Evolutionary conservation across 2,113 vertebrate species (phyloP).

Genomic region (Chloropsis hardwickii): DNA sequence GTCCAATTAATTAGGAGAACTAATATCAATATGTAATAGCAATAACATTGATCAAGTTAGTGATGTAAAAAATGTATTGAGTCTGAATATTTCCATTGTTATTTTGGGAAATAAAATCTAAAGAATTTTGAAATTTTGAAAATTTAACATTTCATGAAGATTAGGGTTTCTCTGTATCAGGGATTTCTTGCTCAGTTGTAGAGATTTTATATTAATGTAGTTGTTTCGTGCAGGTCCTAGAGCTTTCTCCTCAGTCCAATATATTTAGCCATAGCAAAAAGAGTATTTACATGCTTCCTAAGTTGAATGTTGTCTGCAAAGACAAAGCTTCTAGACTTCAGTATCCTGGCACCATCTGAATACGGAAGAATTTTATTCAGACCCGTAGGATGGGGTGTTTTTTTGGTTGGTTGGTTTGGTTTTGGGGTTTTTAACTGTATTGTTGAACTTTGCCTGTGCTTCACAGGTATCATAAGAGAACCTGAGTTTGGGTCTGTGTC

Average conservation of each 20-base stretch:
- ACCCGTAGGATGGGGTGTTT: fast-evolving
- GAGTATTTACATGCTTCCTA: neutral
- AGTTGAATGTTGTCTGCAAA: neutral
- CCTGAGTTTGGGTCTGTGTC: neutral
- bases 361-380: neutral
- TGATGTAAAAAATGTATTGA: neutral
- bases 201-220: neutral
- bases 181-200: neutral
- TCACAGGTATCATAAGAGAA: neutral
- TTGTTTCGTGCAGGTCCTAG: neutral
- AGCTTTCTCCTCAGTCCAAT: neutral
- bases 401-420: neutral
- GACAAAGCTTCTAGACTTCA: neutral
- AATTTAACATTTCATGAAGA: neutral
- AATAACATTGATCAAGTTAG: neutral
- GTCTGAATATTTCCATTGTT: neutral
- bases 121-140: neutral
- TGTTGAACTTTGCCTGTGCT: neutral
- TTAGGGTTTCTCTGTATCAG: neutral
- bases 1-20: neutral
- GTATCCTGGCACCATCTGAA: fast-evolving
- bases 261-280: neutral
- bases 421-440: neutral
- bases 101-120: neutral
- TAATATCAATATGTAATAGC: neutral